Conservation (phyloP, 2,113 vertebrate species). For the Leptodactylus fuscus region DNA sequence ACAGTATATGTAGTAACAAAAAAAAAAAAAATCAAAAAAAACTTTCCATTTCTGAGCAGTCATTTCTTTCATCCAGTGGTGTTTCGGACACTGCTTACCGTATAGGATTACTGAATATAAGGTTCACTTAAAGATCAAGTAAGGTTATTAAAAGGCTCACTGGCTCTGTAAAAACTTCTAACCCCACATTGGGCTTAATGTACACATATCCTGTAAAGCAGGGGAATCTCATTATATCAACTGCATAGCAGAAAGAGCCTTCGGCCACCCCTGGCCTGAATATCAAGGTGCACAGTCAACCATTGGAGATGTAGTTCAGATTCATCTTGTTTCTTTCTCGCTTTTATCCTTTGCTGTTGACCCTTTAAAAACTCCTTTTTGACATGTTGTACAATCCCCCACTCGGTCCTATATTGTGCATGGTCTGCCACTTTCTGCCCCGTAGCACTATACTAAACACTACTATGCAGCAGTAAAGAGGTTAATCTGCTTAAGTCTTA, state of each 20-base stretch:
- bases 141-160: neutral
- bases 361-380: neutral
- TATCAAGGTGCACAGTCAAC: neutral
- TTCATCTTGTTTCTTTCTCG: neutral
- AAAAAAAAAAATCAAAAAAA: neutral
- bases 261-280: neutral
- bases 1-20: neutral
- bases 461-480: slow-evolving; percentile 6
- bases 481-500: slow-evolving; percentile 18
- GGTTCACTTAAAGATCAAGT: neutral
- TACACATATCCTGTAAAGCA: neutral
- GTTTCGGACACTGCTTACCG: neutral
- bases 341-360: neutral
- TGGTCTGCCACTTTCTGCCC: neutral
- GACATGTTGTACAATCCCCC: neutral
- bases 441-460: neutral
- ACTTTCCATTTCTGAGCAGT: neutral
- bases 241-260: neutral
- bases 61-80: neutral
- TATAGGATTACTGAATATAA: neutral
- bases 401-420: neutral
- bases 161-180: neutral
- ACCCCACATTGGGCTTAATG: neutral
- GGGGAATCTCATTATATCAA: neutral
- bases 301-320: neutral